A percentile compares a stretch with the other conserved stretches of the same genome.
Evolutionary conservation across 2,113 vertebrate genomes (phyloP).

Genomic region (Cariama cristata): DNA sequence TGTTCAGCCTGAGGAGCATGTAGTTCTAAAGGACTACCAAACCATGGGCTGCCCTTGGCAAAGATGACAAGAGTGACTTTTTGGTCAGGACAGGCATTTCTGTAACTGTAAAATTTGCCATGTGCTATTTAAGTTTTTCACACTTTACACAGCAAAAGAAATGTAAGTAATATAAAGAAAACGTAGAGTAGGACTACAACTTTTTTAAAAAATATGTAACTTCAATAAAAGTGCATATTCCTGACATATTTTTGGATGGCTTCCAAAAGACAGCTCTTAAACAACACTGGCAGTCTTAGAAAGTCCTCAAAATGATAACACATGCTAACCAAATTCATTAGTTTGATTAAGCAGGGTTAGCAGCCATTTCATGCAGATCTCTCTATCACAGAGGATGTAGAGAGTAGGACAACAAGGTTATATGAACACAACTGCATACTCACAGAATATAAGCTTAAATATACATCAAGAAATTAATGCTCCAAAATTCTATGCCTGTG

Average conservation of each 20-base stretch:
- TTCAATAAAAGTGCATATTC: background rate
- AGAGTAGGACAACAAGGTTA: background rate
- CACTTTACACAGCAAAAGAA: background rate
- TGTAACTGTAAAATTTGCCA: background rate
- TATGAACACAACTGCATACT: background rate
- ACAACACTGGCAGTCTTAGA: background rate
- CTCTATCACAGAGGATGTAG: background rate
- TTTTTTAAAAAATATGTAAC: background rate
- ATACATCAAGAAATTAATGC: background rate
- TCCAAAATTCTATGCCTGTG: background rate
- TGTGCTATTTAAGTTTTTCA: background rate
- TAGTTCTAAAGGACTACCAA: background rate
- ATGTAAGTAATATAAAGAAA: background rate
- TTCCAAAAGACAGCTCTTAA: background rate
- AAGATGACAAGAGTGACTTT: background rate
- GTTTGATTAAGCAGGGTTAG: background rate
- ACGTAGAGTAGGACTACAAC: background rate
- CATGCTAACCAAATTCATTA: background rate
- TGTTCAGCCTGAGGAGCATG: background rate
- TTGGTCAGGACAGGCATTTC: background rate
- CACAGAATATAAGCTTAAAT: background rate
- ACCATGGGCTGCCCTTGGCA: background rate
- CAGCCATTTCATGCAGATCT: background rate
- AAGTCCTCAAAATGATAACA: background rate
- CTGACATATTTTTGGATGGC: background rate